Evolutionary conservation across 2,113 vertebrate genomes (phyloP), one percentile per base, ranked within the genome.

Genomic region (Sander lucioperca): DNA sequence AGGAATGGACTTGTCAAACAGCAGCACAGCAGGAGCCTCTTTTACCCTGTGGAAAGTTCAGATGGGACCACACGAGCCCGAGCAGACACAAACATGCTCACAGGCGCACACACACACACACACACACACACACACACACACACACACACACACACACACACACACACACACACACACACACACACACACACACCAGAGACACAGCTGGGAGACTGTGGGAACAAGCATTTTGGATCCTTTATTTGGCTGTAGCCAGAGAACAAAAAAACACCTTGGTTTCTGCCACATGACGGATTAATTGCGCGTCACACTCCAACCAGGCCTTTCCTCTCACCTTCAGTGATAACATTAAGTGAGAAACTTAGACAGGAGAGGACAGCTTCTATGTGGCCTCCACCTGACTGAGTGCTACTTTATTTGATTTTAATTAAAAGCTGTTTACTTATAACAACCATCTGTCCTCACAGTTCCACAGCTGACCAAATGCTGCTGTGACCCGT

Each of bases 41-140:
- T 80, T 69, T 86, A 80, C 83, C 87, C 83, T 83, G 81, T 84
- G 83, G 78, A 90, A 83, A 87, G 84, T 87, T 93, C 88, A 87
- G 84, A 83, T 88, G 89, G 86, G 84, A 88, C 89, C 80, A 68
- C 27, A 56, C 43, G 30, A 74, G 75, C 70, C 83, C 36, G 25
- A 81, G 67, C 76, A 74, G 51, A 80, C 33, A 9, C 39, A 79
- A 56, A 75, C 23, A 3, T 30, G 71, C 69, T 16, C 86, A 74
- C 45, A 59, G 8, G 50, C 53, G 71, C 19, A 25, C 71, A 48
- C 51, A n/a, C 19, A 21, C 48, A 62, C 36, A 54, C 23, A 68
- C 43, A 27, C n/a, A 59, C 2, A 74, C 51, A 51, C 3, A 21
- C 39, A 54, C 19, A 57, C 45, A 57, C 33, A 67, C 71, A 53